Percentiles rank a stretch among this genome's conserved stretches.
Conservation (phyloP, 2,797 vertebrate species). For the Nyctalus aviator region DNA sequence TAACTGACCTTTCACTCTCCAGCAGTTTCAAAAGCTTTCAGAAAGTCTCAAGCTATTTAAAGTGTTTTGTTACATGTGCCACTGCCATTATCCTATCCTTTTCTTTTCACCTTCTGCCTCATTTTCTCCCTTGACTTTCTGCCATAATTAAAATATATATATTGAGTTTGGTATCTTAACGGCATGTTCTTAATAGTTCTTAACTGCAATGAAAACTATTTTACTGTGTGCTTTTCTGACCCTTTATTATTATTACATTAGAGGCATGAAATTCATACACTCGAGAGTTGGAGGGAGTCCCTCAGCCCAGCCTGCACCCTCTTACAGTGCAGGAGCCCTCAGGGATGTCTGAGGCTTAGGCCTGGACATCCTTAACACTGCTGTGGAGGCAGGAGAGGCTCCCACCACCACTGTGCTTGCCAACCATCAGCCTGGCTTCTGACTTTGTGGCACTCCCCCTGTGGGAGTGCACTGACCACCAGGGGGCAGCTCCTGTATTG, state of each 20-base stretch:
- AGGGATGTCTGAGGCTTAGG: too few relatives aligned
- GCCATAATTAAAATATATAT: neutral
- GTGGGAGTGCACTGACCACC: too few relatives aligned
- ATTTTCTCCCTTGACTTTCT: neutral
- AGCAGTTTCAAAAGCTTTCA: constrained; percentile 38
- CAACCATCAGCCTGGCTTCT: too few relatives aligned
- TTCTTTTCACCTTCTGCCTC: constrained; percentile 13
- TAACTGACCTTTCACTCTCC: neutral
- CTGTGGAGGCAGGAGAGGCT: too few relatives aligned
- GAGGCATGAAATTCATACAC: too few relatives aligned
- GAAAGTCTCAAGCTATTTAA: constrained; percentile 44
- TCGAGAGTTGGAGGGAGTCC: too few relatives aligned
- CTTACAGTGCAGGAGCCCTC: too few relatives aligned
- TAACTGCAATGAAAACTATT: neutral
- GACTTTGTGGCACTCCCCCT: too few relatives aligned
- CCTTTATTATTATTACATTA: neutral
- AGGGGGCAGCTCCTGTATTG: too few relatives aligned
- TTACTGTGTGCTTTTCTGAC: neutral
- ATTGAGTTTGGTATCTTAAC: constrained; percentile 29
- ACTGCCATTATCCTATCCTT: neutral
- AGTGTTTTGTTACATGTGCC: neutral
- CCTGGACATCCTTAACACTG: too few relatives aligned
- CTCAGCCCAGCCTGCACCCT: too few relatives aligned
- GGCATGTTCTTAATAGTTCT: constrained; percentile 15
- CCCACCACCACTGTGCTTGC: too few relatives aligned